Conservation (phyloP, 2,113 vertebrate genomes). For the Equus przewalskii region DNA sequence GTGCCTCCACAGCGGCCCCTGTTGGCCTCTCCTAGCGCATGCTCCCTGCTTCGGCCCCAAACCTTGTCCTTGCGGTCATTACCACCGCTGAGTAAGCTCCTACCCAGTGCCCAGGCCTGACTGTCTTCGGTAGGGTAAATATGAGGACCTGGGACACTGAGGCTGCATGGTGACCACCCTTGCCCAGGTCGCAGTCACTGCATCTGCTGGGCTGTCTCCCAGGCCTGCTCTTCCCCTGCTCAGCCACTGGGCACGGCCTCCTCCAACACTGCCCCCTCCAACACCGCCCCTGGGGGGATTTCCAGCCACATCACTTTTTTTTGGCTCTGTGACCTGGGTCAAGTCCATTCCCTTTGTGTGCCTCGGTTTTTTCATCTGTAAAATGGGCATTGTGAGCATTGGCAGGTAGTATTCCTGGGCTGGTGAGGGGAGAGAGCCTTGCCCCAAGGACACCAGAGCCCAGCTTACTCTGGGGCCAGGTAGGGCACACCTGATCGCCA, state of each 20-base stretch:
- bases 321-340: not conserved
- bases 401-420: not conserved
- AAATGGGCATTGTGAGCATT: not conserved
- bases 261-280: not conserved
- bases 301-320: not conserved
- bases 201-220: not conserved
- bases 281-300: not conserved
- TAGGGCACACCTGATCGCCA: not conserved
- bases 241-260: no score
- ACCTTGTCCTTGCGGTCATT: not conserved
- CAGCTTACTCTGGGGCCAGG: not conserved
- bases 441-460: not conserved
- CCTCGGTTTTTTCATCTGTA: not conserved
- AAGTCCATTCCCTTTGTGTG: not conserved
- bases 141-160: not conserved
- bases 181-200: not conserved
- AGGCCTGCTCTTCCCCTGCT: not conserved
- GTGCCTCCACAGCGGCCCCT: conserved; percentile 3
- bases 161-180: not conserved
- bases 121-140: not conserved
- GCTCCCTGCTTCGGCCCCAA: not conserved
- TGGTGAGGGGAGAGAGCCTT: not conserved
- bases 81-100: not conserved
- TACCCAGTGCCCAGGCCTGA: not conserved
- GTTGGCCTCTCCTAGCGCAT: not conserved